Base-by-base conservation (phyloP, 2,888 invertebrate species). In the Dryomyza anilis region DNA sequence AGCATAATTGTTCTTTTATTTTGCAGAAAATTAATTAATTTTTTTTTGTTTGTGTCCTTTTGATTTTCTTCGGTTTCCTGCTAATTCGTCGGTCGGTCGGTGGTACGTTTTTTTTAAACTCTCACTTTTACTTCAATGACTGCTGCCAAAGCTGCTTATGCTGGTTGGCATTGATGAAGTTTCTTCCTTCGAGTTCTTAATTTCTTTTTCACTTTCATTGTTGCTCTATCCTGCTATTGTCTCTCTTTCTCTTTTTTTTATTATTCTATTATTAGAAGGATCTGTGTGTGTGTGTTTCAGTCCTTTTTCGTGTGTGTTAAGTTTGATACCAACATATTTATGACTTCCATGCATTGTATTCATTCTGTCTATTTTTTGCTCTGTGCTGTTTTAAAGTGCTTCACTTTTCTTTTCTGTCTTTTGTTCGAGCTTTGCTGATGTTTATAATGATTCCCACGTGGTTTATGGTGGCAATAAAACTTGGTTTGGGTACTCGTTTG, bases 121-220 rank as follows among this genome's bases (percentile, higher is more conserved):
- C 46, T 19, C n/a, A 29, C 7, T 14, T 36, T 19, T 23, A 19
- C 14, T 19, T 55, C 23, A 36, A 36, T 14, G 6, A 29, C n/a
- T 57, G 25, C 23, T n/a, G 63, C 48, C 64, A 63, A 61, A 65
- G 63, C 30, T 36, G 50, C 60, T 33, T 63, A 52, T 63, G 48
- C 57, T 68, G n/a, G n/a, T n/a, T n/a, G 67, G 65, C 69, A 65
- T 65, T 67, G 70, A 69, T 69, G 59, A 67, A 67, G 66, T 65
- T 65, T 60, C 55, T 48, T 27, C n/a, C 55, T 56, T 52, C 59
- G 43, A 61, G 61, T 43, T 39, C 61, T 53, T 52, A 39, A 45
- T 52, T 61, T 14, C 25, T 23, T 23, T 39, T 39, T 39, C 21
- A 14, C n/a, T n/a, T n/a, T n/a, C n/a, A n/a, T n/a, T n/a, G n/a